Evolutionary conservation across 1,140 invertebrate genomes (phyloP).

Genomic region (Dolichoris vasculosae): DNA sequence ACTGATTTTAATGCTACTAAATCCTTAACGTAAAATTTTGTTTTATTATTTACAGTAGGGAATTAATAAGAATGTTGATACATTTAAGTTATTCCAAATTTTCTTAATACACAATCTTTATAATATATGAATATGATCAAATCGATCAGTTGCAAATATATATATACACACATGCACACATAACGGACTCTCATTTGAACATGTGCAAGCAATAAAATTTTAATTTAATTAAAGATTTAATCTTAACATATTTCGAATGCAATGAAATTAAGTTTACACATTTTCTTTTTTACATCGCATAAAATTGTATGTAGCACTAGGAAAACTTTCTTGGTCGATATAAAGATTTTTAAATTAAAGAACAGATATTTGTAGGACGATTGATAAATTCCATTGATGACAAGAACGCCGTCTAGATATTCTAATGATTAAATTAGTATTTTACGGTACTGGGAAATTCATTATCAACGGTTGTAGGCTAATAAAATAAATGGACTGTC

Average conservation of each 20-base stretch:
- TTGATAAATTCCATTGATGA: neutral
- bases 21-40: too few species aligned
- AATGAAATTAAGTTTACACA: neutral
- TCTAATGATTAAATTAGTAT: neutral
- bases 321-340: neutral
- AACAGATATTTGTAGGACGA: neutral
- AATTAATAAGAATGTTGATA: neutral
- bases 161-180: neutral
- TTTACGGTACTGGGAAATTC: conserved; percentile 5
- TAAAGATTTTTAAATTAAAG: neutral
- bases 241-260: neutral
- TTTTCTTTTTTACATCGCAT: neutral
- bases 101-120: neutral
- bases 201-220: neutral
- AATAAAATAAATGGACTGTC: too few species aligned
- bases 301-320: neutral
- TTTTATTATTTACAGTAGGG: too few species aligned
- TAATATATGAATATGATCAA: neutral
- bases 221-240: conserved; percentile 20
- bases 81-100: neutral
- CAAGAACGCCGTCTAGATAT: neutral
- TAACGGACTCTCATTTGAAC: neutral
- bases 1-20: too few species aligned
- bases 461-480: neutral
- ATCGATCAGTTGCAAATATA: neutral